These are phyloP conservation scores for Erinaceus europaeus DNA, from an alignment of 2,113 vertebrate species.

Conservation along the genomic window DNA sequence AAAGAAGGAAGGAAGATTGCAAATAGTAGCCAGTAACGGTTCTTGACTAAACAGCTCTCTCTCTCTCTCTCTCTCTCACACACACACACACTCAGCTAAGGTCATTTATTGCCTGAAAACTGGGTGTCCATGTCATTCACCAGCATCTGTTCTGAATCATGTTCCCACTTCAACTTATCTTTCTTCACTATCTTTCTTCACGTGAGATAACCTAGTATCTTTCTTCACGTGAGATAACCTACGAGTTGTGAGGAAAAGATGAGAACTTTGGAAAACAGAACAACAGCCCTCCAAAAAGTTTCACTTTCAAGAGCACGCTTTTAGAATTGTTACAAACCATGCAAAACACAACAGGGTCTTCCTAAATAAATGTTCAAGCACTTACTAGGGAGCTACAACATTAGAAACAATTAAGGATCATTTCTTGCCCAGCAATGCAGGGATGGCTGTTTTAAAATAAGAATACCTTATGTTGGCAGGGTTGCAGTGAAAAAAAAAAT, in stretches of 20 bases:
- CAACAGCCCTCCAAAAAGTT: background rate
- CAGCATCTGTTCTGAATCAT: too few relatives aligned
- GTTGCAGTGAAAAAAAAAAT: background rate
- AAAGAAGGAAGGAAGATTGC: background rate
- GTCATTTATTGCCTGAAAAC: background rate
- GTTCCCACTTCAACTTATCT: too few relatives aligned
- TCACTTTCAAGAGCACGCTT: background rate
- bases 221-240: background rate
- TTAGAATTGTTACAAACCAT: conserved; percentile 10
- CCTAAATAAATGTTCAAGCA: conserved; percentile 22
- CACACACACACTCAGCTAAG: background rate
- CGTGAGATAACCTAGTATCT: background rate
- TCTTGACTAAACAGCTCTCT: background rate
- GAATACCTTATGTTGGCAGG: background rate
- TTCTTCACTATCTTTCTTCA: background rate
- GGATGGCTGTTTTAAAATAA: background rate
- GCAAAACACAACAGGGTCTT: conserved; percentile 10
- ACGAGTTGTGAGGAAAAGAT: background rate
- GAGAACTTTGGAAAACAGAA: background rate
- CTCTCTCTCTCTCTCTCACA: background rate
- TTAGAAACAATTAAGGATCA: background rate
- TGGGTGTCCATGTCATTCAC: background rate
- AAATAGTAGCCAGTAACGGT: background rate
- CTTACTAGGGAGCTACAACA: background rate
- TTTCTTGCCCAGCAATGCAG: conserved; percentile 4